phyloP scores from a whole-genome alignment of 2,113 vertebrate species.

The Atherinomorus stipes region DNA sequence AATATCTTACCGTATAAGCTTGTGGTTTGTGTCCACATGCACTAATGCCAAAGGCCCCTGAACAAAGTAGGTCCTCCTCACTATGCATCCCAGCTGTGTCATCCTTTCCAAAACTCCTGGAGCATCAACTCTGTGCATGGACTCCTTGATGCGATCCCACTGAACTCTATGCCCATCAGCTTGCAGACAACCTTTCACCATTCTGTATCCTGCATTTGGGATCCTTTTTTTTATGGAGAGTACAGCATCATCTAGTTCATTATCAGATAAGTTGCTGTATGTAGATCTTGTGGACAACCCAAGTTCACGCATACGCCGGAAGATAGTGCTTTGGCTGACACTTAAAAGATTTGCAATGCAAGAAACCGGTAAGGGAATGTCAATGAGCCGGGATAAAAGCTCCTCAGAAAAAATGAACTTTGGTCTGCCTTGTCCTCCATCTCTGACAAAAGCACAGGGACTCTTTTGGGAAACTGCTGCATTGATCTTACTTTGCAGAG shows the following conservation, averaged over 20 bases:
- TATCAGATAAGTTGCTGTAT: slow-evolving; percentile 25
- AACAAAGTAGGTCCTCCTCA: no score
- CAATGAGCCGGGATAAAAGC: slow-evolving; percentile 7
- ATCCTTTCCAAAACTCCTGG: no score
- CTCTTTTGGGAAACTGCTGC: slow-evolving; percentile 10
- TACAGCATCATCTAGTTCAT: not conserved
- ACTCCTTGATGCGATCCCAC: no score
- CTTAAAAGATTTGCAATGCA: slow-evolving; percentile 27
- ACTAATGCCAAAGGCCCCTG: no score
- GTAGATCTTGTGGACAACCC: slow-evolving; percentile 15
- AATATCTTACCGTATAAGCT: no score
- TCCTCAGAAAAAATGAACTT: slow-evolving; percentile 14
- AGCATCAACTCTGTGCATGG: no score
- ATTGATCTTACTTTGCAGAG: slow-evolving; percentile 9
- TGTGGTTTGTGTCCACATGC: no score
- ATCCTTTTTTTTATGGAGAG: slow-evolving; percentile 3
- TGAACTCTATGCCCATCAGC: no score
- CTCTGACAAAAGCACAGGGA: slow-evolving; percentile 7
- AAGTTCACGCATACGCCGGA: slow-evolving; percentile 18
- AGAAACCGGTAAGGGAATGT: slow-evolving; percentile 13
- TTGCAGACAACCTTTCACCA: no score
- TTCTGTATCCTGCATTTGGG: no score
- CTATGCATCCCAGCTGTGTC: no score
- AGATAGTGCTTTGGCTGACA: slow-evolving; percentile 29
- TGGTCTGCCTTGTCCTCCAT: slow-evolving; percentile 9